These are phyloP conservation scores for Nephrotoma appendiculata DNA, from an alignment of 2,888 invertebrate genomes.

Conservation along the genomic window DNA sequence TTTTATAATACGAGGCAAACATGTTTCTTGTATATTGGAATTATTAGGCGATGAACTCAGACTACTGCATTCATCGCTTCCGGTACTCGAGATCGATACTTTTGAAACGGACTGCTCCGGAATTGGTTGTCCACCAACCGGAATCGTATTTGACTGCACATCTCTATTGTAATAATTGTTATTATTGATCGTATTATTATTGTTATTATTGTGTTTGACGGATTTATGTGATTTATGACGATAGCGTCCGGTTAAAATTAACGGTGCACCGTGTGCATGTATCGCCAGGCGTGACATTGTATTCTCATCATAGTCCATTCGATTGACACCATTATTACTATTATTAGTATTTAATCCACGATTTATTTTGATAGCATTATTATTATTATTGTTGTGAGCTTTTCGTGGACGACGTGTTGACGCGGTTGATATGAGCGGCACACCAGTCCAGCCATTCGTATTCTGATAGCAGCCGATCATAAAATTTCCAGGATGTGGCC, in stretches of 20 bases:
- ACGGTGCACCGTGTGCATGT: slow-evolving; percentile 74
- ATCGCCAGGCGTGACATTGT: slow-evolving; percentile 57
- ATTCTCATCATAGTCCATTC: slow-evolving; percentile 16
- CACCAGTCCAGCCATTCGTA: slow-evolving; percentile 58
- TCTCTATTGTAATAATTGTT: slow-evolving; percentile 6
- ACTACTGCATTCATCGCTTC: slow-evolving; percentile 64
- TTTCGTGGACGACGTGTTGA: slow-evolving; percentile 37
- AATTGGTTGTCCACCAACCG: background rate
- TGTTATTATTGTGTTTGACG: slow-evolving; percentile 7
- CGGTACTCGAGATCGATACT: slow-evolving; percentile 27
- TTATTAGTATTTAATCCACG: slow-evolving; percentile 3
- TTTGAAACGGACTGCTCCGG: background rate
- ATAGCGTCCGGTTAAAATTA: slow-evolving; percentile 56
- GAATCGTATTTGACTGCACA: background rate
- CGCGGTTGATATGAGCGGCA: slow-evolving; percentile 68
- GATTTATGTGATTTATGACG: slow-evolving; percentile 21
- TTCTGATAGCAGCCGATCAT: slow-evolving; percentile 14
- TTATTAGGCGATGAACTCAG: slow-evolving; percentile 26
- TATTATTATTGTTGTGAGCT: slow-evolving; percentile 12
- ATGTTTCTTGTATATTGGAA: slow-evolving; percentile 39
- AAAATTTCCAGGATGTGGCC: slow-evolving; percentile 15
- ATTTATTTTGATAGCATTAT: background rate
- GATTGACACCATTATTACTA: slow-evolving; percentile 9
- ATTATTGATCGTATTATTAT: background rate
- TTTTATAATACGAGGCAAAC: slow-evolving; percentile 76